These are phyloP conservation scores for Eristalis intricaria DNA, from an alignment of 2,888 invertebrate genomes.

Conservation along the genomic window DNA sequence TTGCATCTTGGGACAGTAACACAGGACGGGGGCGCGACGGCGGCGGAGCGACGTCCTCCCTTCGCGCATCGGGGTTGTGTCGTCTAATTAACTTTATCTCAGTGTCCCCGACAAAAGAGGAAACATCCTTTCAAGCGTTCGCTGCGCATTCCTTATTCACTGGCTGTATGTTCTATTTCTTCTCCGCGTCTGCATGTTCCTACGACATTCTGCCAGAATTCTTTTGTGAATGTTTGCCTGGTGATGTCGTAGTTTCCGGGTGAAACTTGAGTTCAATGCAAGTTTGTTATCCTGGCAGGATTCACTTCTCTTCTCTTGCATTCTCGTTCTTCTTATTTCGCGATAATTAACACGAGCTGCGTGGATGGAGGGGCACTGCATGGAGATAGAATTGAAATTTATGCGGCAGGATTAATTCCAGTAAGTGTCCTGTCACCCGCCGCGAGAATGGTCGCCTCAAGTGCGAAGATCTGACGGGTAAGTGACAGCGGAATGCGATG, in stretches of 20 bases:
- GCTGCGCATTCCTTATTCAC: slow-evolving; percentile 29
- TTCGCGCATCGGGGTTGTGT: slow-evolving; percentile 73
- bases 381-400: slow-evolving; percentile 65
- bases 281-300: slow-evolving; percentile 30
- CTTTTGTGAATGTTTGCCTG: slow-evolving; percentile 48
- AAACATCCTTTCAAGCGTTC: slow-evolving; percentile 46
- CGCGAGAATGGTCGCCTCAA: background rate
- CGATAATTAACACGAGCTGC: slow-evolving; percentile 57
- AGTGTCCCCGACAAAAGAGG: slow-evolving; percentile 37
- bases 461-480: slow-evolving; percentile 56
- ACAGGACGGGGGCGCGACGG: slow-evolving; percentile 31
- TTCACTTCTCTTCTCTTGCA: background rate
- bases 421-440: slow-evolving; percentile 9
- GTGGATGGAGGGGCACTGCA: slow-evolving; percentile 22
- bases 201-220: background rate
- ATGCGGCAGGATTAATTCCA: slow-evolving; percentile 63
- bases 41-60: slow-evolving; percentile 18
- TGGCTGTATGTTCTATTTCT: slow-evolving; percentile 5
- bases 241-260: slow-evolving; percentile 43
- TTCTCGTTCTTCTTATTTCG: slow-evolving; percentile 6
- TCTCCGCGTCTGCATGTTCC: background rate
- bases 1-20: background rate
- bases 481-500: slow-evolving; percentile 41
- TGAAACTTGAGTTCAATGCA: slow-evolving; percentile 38
- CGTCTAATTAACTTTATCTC: slow-evolving; percentile 75